Base-by-base conservation (phyloP, 1,140 invertebrate genomes). In the Drosophila yakuba region DNA sequence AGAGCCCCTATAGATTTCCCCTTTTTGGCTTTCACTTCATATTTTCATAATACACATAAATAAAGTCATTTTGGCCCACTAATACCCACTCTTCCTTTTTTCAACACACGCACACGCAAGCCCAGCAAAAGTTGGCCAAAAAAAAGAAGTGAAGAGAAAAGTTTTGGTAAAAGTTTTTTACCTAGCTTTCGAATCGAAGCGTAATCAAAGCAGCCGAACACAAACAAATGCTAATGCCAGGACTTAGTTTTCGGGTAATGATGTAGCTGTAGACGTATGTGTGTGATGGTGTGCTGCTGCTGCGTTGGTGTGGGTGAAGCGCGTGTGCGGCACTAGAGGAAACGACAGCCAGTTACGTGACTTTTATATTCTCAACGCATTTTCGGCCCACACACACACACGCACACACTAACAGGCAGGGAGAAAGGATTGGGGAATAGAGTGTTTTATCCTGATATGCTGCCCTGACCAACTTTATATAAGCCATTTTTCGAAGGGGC, bases 301-400 rank as follows among this genome's bases (percentile, higher is more conserved):
- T 44, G 45, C 20, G 15, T 60, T 48, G 59, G 54, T 60, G 63
- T 80, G 47, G 54, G 66, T 45, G 48, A 45, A 67, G 61, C 66
- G 83, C 83, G 78, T 86, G 82, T 88, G 68, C 74, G 78, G 43
- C 63, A 55, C 50, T 75, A 82, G 63, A 85, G 83, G 83, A 86
- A 83, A 86, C 84, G 75, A 63, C 61, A 88, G 72, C 75, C 75
- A 88, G 82, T 88, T 86, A 86, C 83, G 82, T 85, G 82, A 86
- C 82, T 86, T 86, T 88, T 83, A 88, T 88, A 88, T 86, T 88
- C 85, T 83, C 74, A 82, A 86, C 83, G 83, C 71, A 88, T 88
- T 86, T 76, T 83, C 76, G 17, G n/a, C 51, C 54, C 38, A 44
- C 38, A 38, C 63, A 38, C 67, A 20, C 25, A 45, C 20, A 51